Evolutionary conservation across 1,140 invertebrate species (phyloP), one percentile per base, ranked within the genome.

Genomic region (Drosophila hydei): DNA sequence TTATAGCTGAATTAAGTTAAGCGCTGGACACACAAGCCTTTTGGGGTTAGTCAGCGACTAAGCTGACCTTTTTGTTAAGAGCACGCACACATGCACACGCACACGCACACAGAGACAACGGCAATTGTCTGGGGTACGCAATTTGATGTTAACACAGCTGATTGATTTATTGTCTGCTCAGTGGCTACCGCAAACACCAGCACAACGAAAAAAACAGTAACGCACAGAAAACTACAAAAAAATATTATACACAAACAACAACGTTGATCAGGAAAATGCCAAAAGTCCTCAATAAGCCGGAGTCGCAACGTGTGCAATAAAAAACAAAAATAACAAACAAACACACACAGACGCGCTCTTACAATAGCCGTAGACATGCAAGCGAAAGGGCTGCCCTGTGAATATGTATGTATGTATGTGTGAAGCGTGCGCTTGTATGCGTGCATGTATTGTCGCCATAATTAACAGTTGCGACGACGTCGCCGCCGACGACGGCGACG

Each of bases 161-260:
- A 85, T 85, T 87, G 81, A 87, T 87, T 87, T 87, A 88, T 87
- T 87, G 81, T 87, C 75, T 78, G 81, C 73, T 85, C 60, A 52
- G 7, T 71, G 60, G 58, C 63, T 69, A 73, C 70, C 74, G 61
- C 72, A 78, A 77, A 73, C 79, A 62, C 42, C 52, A 18, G 25
- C 33, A 40, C 43, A 38, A 47, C 51, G 27, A 36, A 36, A 64
- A 19, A 25, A 61, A 36, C 14, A 43, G 4, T 1, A 56, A 47
- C 62, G 21, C 19, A 47, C 51, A 50, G 8, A 25, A 61, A 74
- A 62, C 33, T 58, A 62, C 59, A 33, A 55, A 33, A 59, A 75
- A 50, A n/a, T n/a, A n/a, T 47, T 55, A 25, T 76, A 79, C 60
- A 77, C 48, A 56, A 50, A 65, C 55, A 65, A 27, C 30, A 72